Conservation (phyloP, 1,140 invertebrate genomes). For the Ips typographus region DNA sequence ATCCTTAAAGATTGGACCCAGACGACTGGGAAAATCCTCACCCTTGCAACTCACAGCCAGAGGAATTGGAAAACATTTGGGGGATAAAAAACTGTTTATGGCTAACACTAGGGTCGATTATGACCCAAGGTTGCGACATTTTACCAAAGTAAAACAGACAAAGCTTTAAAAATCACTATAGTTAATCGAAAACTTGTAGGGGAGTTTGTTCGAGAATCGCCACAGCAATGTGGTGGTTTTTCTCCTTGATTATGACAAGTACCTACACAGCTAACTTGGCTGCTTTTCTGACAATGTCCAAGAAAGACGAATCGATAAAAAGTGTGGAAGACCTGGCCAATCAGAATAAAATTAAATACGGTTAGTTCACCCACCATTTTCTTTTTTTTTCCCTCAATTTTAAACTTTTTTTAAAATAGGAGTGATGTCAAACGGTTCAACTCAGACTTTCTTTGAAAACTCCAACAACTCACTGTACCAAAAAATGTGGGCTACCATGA, state of each 20-base stretch:
- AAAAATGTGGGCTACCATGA: conserved; percentile 75
- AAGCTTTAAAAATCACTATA: background rate
- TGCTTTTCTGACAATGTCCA: conserved; percentile 87
- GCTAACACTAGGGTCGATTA: conserved; percentile 77
- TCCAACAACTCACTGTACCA: conserved; percentile 72
- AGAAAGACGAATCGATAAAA: conserved; percentile 82
- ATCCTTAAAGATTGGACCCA: conserved; percentile 68
- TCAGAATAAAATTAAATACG: conserved; percentile 89
- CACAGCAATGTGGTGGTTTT: conserved; percentile 94
- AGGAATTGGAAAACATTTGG: conserved; percentile 78
- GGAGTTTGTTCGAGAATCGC: conserved; percentile 75
- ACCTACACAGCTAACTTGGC: conserved; percentile 96
- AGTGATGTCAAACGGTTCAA: conserved; percentile 69
- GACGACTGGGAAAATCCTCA: conserved; percentile 89
- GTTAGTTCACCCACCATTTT: conserved; percentile 10
- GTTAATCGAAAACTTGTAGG: conserved; percentile 49
- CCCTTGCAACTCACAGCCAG: conserved; percentile 78
- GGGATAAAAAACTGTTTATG: conserved; percentile 74
- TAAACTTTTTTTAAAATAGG: conserved; percentile 48
- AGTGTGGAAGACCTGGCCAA: conserved; percentile 86
- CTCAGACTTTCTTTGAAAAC: conserved; percentile 69
- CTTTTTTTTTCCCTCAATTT: no score
- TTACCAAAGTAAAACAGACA: conserved; percentile 67
- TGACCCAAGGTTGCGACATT: conserved; percentile 80
- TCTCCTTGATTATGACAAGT: conserved; percentile 91